Conservation (phyloP, 2,113 vertebrate genomes). For the Lota lota region DNA sequence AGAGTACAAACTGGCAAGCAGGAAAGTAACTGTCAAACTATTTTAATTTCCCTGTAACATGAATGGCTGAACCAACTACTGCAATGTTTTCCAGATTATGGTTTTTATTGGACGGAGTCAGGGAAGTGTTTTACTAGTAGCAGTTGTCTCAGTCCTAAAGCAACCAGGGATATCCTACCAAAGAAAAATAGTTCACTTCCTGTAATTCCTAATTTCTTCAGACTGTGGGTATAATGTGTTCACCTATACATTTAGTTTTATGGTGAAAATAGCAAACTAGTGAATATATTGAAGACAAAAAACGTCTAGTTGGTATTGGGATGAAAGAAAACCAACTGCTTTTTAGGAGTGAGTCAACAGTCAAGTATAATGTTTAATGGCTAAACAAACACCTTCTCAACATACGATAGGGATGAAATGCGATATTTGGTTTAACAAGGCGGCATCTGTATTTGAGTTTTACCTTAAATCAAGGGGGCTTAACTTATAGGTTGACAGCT, state of each 20-base stretch:
- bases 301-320: too few relatives aligned
- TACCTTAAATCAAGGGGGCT: too few relatives aligned
- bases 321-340: too few relatives aligned
- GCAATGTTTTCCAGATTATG: conserved; percentile 17
- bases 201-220: not conserved
- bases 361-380: too few relatives aligned
- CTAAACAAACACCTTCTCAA: too few relatives aligned
- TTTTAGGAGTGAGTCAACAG: too few relatives aligned
- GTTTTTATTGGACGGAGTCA: conserved; percentile 15
- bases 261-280: too few relatives aligned
- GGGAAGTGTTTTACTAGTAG: conserved; percentile 17
- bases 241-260: not conserved
- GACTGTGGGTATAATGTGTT: not conserved
- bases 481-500: too few relatives aligned
- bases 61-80: not conserved
- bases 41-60: conserved; percentile 1
- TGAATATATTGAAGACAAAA: too few relatives aligned
- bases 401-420: too few relatives aligned
- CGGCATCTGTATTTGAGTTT: too few relatives aligned
- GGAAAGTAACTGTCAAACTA: conserved; percentile 8
- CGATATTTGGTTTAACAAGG: too few relatives aligned
- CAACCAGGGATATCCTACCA: conserved; percentile 8
- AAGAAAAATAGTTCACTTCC: not conserved
- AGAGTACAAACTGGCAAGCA: not conserved
- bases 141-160: conserved; percentile 12